Percentiles rank a stretch among this genome's conserved stretches.
phyloP scores from a whole-genome alignment of 2,797 vertebrate genomes.

The Sternotherus odoratus region DNA sequence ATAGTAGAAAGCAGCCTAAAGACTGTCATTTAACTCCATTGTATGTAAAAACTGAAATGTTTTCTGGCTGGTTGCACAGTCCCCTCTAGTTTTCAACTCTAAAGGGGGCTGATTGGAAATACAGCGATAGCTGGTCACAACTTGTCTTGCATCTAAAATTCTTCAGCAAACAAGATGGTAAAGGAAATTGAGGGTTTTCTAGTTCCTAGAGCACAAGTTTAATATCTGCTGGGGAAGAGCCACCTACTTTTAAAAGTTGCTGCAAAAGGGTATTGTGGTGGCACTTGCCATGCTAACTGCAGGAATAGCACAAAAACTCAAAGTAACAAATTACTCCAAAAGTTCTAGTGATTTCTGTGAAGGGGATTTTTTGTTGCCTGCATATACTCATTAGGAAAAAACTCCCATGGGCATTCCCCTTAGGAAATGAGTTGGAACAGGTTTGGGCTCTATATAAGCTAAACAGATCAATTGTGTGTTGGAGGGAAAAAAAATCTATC shows the following conservation, averaged over 20 bases:
- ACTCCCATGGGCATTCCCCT: fast-evolving
- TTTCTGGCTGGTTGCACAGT: background rate
- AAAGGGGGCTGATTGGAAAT: constrained; percentile 1
- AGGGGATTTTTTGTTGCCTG: background rate
- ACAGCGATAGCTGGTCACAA: background rate
- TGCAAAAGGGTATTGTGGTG: background rate
- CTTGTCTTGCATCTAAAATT: background rate
- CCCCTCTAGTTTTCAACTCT: background rate
- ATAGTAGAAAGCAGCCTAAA: background rate
- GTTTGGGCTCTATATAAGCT: background rate
- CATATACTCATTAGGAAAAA: background rate
- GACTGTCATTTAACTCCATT: background rate
- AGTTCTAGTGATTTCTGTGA: background rate
- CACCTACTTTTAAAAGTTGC: background rate
- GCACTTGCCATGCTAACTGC: background rate
- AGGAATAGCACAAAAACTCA: background rate
- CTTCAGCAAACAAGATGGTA: background rate
- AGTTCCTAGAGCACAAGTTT: background rate
- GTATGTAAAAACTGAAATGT: background rate
- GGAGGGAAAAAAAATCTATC: background rate
- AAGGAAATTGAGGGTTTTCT: background rate
- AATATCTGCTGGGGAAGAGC: background rate
- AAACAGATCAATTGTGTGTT: background rate
- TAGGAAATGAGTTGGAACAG: background rate
- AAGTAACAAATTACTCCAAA: background rate